Percentiles rank a stretch among this genome's conserved stretches.
These are phyloP conservation scores for Apamea crenata DNA, from an alignment of 2,888 invertebrate genomes.

Conservation along the genomic window DNA sequence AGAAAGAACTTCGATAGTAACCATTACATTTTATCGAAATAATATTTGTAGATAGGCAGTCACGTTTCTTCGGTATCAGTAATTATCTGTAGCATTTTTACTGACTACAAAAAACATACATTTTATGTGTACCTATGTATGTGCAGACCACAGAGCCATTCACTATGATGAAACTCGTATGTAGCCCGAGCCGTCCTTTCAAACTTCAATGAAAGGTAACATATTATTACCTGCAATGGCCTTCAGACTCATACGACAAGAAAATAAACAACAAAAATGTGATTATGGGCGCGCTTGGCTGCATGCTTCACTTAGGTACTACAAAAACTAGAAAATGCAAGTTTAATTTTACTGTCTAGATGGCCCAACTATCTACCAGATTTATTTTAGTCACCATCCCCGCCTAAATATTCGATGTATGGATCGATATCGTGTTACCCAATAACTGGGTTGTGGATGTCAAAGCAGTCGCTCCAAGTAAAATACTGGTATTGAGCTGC, in stretches of 20 bases:
- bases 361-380: neutral
- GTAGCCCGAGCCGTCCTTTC: constrained; percentile 17
- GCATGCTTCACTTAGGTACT: neutral
- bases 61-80: neutral
- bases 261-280: constrained; percentile 32
- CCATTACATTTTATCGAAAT: neutral
- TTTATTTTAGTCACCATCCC: neutral
- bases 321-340: neutral
- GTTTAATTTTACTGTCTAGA: neutral
- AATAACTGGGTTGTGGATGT: neutral
- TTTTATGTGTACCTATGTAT: neutral
- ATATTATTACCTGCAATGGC: constrained; percentile 23
- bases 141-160: constrained; percentile 13
- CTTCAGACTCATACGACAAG: constrained; percentile 40
- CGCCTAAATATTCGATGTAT: constrained; percentile 2
- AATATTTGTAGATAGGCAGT: neutral
- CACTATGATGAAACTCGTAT: constrained; percentile 33
- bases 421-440: neutral
- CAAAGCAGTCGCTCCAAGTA: neutral
- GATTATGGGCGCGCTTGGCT: neutral
- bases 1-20: neutral
- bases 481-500: neutral
- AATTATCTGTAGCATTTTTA: neutral
- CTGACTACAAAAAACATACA: neutral
- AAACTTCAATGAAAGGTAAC: constrained; percentile 27